A percentile compares a stretch with the other conserved stretches of the same genome.
Conservation (phyloP, 1,140 invertebrate species). For the Armadillidium nasatum region DNA sequence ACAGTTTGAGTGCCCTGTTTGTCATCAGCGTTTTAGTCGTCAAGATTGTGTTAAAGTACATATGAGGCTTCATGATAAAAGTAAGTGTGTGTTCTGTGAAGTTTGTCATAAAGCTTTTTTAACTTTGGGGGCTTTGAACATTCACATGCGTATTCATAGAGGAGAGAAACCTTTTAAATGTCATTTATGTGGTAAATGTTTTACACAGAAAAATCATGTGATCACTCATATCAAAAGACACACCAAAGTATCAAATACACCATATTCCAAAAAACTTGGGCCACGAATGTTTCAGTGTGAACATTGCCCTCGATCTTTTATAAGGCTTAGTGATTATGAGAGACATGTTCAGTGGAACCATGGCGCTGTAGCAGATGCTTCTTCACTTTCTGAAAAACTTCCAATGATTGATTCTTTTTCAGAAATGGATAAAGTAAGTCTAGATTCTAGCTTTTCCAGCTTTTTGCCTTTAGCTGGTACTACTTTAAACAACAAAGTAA, state of each 20-base stretch:
- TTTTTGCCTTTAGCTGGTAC: neutral
- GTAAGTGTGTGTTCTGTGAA: slow-evolving; percentile 43
- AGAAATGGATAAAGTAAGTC: slow-evolving; percentile 33
- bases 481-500: slow-evolving; percentile 29
- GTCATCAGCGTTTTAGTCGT: slow-evolving; percentile 42
- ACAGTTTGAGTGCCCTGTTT: slow-evolving; percentile 43
- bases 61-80: slow-evolving; percentile 44
- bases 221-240: slow-evolving; percentile 44
- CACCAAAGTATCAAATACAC: slow-evolving; percentile 41
- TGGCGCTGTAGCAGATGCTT: slow-evolving; percentile 40
- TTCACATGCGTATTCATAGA: slow-evolving; percentile 42
- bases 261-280: slow-evolving; percentile 41
- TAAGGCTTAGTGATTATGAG: slow-evolving; percentile 42
- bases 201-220: slow-evolving; percentile 43
- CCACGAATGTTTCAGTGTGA: slow-evolving; percentile 44
- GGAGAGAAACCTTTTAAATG: slow-evolving; percentile 45
- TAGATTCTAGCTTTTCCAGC: slow-evolving; percentile 8
- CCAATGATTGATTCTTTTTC: slow-evolving; percentile 30
- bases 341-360: slow-evolving; percentile 42
- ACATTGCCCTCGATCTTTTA: slow-evolving; percentile 42
- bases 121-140: slow-evolving; percentile 42
- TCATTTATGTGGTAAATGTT: slow-evolving; percentile 42
- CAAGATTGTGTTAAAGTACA: slow-evolving; percentile 44
- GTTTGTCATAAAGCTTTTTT: slow-evolving; percentile 44
- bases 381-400: slow-evolving; percentile 32